Base-by-base conservation (phyloP, 2,113 vertebrate species). In the Neolamprologus fasciatus region DNA sequence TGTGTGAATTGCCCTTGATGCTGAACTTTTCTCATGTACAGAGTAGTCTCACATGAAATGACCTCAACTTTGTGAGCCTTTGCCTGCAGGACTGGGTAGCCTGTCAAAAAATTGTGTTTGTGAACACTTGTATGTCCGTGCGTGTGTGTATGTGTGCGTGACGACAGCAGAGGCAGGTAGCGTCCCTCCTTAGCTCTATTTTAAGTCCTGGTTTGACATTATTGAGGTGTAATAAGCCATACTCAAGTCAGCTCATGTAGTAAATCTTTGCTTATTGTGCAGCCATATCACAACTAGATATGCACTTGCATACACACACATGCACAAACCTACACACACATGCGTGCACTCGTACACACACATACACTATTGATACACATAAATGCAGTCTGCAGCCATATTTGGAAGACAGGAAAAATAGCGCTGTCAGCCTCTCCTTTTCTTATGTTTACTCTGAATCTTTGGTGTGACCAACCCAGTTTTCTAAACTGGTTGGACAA, bases 261-360 rank as follows among this genome's bases (percentile, higher is more conserved):
- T 91, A 91, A 92, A 92, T 94, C 89, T 92, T 81, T 93, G 90
- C 86, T 76, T 78, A 81, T 91, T 84, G 81, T 91, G 85, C 83
- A 81, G 89, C 81, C 86, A 83, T 92, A 93, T 94, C 89, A 89
- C 86, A 89, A 89, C 80, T 93, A 95, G 89, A 94, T 95, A 92
- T 93, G 76, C 17, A 7, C 51, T 8, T 23, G 55, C 80, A 84
- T 82, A 1, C 14, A 6, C 33, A 7, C 21, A 11, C 14, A 5
- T 23, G 7, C 21, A 11, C 55, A 58, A 28, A 58, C 26, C 26
- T 28, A 28, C 26, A 0, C 26, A 58, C 26, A 28, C 26, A 58
- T 28, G 14, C 0, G 14, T 31, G 26, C 53, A 0, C 31, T 13
- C 26, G 55, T 6, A 54, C 79, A 82, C 81, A 6, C 23, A 11